Conservation (phyloP, 2,113 vertebrate species). For the Hyla sarda region DNA sequence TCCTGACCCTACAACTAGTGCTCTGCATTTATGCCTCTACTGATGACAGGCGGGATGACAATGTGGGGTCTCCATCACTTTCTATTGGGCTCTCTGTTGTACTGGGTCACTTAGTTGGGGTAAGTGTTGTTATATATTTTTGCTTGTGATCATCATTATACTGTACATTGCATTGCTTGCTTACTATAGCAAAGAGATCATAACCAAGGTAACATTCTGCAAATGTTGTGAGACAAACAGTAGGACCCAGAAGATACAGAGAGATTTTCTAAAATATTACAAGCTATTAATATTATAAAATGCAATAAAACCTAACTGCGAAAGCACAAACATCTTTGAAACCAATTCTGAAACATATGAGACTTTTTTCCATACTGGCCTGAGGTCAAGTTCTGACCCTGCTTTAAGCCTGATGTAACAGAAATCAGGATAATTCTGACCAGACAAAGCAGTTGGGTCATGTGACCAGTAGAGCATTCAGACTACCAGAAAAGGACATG, state of each 20-base stretch:
- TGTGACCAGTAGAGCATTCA: no score
- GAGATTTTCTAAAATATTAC: not conserved
- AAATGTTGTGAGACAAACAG: not conserved
- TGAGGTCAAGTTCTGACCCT: no score
- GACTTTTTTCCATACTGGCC: no score
- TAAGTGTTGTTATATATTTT: slow-evolving; percentile 53
- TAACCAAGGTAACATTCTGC: not conserved
- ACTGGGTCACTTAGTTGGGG: slow-evolving; percentile 69
- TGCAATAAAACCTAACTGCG: not conserved
- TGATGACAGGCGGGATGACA: slow-evolving; percentile 70
- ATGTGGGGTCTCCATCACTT: slow-evolving; percentile 70
- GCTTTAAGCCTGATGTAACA: no score
- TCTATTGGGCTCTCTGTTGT: slow-evolving; percentile 68
- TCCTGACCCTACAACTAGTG: slow-evolving; percentile 79
- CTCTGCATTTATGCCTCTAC: slow-evolving; percentile 79
- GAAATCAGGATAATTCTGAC: no score
- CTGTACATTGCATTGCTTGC: not conserved
- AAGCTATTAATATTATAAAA: not conserved
- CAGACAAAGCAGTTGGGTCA: no score
- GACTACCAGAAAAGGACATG: no score
- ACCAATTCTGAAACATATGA: no score
- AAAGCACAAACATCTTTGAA: not conserved
- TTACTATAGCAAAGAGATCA: not conserved
- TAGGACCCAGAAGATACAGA: not conserved
- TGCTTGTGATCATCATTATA: not conserved